Percentiles rank a stretch among this genome's conserved stretches.
Evolutionary conservation across 2,113 vertebrate species (phyloP).

Genomic region (Phycodurus eques): DNA sequence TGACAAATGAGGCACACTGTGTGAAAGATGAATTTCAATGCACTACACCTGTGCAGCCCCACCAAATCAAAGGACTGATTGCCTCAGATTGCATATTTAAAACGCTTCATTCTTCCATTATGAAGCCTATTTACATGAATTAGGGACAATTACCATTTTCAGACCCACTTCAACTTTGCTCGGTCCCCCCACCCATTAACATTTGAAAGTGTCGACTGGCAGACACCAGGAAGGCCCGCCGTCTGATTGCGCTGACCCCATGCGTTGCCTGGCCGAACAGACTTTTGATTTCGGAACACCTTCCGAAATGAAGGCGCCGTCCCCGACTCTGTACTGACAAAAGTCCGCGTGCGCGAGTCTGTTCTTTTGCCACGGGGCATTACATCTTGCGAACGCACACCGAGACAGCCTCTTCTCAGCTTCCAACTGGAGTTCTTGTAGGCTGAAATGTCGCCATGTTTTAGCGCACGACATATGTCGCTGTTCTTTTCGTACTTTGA

Average conservation of each 20-base stretch:
- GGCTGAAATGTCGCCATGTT: no score
- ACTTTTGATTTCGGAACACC: conserved; percentile 53
- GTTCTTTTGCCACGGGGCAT: no score
- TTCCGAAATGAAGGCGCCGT: conserved; percentile 42
- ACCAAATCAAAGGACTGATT: conserved; percentile 77
- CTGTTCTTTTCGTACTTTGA: no score
- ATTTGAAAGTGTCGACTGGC: conserved; percentile 79
- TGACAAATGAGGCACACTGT: conserved; percentile 75
- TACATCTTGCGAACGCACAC: no score
- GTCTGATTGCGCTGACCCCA: conserved; percentile 70
- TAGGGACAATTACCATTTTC: conserved; percentile 81
- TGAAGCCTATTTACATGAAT: conserved; percentile 80
- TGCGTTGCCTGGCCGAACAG: conserved; percentile 53
- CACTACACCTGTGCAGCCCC: conserved; percentile 76
- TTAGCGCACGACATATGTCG: no score
- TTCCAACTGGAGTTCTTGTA: no score
- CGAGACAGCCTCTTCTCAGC: no score
- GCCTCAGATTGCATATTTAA: conserved; percentile 76
- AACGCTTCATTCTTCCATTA: conserved; percentile 80
- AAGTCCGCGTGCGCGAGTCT: conserved; percentile 56
- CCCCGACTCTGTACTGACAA: conserved; percentile 59
- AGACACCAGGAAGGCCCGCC: conserved; percentile 70
- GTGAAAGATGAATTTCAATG: conserved; percentile 77
- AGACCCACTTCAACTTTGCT: conserved; percentile 78
- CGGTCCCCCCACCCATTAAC: conserved; percentile 74